Evolutionary conservation across 2,113 vertebrate species (phyloP).

Genomic region (Podarcis raffonei): DNA sequence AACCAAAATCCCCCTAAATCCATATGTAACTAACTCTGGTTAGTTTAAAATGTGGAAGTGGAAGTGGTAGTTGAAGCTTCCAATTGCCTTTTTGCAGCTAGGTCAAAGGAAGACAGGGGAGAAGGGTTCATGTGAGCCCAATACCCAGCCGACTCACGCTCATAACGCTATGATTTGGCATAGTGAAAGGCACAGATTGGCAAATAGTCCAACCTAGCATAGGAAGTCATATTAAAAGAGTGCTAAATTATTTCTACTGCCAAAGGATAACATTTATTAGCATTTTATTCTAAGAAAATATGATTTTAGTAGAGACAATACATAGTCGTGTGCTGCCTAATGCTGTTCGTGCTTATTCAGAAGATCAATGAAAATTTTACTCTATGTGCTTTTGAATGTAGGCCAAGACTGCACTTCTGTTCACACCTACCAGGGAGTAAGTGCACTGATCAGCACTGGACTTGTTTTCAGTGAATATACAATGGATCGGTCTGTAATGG

Average conservation of each 20-base stretch:
- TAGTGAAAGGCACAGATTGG: not conserved
- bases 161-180: not conserved
- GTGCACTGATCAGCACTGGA: not conserved
- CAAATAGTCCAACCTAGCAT: not conserved
- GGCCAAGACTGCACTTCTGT: not conserved
- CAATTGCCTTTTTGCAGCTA: not conserved
- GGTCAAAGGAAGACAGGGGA: not conserved
- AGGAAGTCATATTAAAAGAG: conserved; percentile 44
- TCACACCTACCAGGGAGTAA: not conserved
- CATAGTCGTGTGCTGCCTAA: conserved; percentile 34
- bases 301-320: conserved; percentile 43
- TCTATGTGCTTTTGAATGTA: not conserved
- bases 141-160: no score
- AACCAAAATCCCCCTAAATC: not conserved
- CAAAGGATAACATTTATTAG: conserved; percentile 49
- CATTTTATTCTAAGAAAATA: conserved; percentile 45
- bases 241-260: conserved; percentile 48
- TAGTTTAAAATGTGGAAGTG: not conserved
- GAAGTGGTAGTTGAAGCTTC: not conserved
- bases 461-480: not conserved
- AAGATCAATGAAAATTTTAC: not conserved
- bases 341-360: conserved; percentile 1
- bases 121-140: not conserved
- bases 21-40: not conserved
- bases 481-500: not conserved